A percentile compares a stretch with the other conserved stretches of the same genome.
Conservation (phyloP, 2,888 invertebrate genomes). For the Pteria penguin region DNA sequence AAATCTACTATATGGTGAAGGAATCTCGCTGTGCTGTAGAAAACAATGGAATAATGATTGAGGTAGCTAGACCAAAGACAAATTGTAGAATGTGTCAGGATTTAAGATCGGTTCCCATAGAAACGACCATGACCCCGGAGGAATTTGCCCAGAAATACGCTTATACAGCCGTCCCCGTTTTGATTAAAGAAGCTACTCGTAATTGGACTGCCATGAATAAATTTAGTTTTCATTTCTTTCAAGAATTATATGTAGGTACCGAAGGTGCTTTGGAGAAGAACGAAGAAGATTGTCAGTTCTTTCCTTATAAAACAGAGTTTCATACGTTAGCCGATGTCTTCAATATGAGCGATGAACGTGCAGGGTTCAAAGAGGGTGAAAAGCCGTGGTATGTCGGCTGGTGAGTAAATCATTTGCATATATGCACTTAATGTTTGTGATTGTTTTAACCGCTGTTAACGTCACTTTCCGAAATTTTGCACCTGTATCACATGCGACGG, state of each 20-base stretch:
- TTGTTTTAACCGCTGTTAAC: no score
- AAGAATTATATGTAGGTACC: constrained; percentile 84
- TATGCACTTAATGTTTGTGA: no score
- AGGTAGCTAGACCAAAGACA: constrained; percentile 87
- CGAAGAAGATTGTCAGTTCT: constrained; percentile 90
- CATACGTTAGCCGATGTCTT: constrained; percentile 89
- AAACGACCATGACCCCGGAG: constrained; percentile 85
- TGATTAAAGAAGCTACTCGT: constrained; percentile 89
- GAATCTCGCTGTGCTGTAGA: constrained; percentile 55
- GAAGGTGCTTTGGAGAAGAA: constrained; percentile 71
- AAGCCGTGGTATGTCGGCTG: constrained; percentile 88
- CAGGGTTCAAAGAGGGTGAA: constrained; percentile 83
- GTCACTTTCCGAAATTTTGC: no score
- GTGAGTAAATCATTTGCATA: no score
- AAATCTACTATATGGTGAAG: constrained; percentile 20
- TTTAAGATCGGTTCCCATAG: constrained; percentile 84
- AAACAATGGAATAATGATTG: constrained; percentile 57
- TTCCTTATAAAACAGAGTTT: constrained; percentile 94
- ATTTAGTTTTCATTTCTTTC: constrained; percentile 92
- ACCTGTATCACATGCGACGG: no score
- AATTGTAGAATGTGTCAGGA: constrained; percentile 88
- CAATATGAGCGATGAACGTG: constrained; percentile 87
- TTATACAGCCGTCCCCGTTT: constrained; percentile 89
- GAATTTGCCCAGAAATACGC: constrained; percentile 88
- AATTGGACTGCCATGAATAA: constrained; percentile 89